Evolutionary conservation across 2,888 invertebrate genomes (phyloP), one percentile per base, ranked within the genome.

Genomic region (Lissocephala sabroskyi): DNA sequence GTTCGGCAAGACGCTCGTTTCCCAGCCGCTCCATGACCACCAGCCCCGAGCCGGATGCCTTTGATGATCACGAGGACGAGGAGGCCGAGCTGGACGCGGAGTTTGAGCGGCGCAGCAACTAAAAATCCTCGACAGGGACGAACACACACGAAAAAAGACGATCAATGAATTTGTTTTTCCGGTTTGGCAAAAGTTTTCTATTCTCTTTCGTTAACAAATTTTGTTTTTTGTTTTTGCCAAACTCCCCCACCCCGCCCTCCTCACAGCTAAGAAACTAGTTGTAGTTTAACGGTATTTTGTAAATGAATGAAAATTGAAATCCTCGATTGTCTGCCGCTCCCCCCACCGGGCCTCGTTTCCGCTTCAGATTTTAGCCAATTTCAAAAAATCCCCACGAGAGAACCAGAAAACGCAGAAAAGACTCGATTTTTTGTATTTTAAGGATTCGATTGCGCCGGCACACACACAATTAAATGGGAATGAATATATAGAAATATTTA

Each of bases 21-120:
- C 66, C 65, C 23, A 53, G 49, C 17, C 67, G 67, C 18, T 41
- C 52, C 23, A 56, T 56, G 9, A 50, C 49, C 4, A 63, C 58
- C 35, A 65, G 59, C 55, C 59, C 60, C 49, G 45, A 43, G 30
- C 51, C 54, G 52, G 44, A 40, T 30, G 49, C 50, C n/a, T 40
- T 44, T 11, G 52, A 57, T 5, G 41, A 53, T 36, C 65, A 68
- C 18, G 56, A 63, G 10, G 56, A 68, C 14, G 61, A 65, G n/a
- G 45, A 45, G 30, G 45, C 11, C 1, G 53, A 40, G 11, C 45
- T 17, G 10, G 58, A 54, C 33, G 53, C 56, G 2, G 66, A 74
- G 11, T 60, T 57, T 40, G 79, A 75, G 32, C 65, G 64, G 32
- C 79, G 68, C 55, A 81, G 66, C 59, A 79, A 81, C 58, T 83